Evolutionary conservation across 2,797 vertebrate species (phyloP), one percentile per base, ranked within the genome.

Genomic region (Clarias pachynema): DNA sequence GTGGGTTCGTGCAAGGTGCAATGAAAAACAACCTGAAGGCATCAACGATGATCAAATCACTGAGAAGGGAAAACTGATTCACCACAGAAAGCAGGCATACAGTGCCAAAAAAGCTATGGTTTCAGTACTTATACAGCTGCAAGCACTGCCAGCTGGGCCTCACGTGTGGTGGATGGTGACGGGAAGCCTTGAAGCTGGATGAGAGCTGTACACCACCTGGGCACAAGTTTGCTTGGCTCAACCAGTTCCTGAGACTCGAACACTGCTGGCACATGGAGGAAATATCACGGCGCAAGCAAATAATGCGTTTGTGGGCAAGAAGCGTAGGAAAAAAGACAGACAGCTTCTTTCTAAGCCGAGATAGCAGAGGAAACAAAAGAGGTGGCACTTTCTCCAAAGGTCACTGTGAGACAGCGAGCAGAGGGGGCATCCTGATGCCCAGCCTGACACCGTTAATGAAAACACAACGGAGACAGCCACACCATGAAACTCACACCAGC

Each of bases 371-470:
- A 80, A 26, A 81, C 62, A 53, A 24, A 81, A 53, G 79, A 81
- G 79, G 44, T 66, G 44, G 5, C 16, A 29, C 68, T 53, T 49
- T 29, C 6, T 90, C 89, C 91, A 90, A 92, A 94, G 93, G 94
- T 94, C 93, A 93, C 92, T 88, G 91, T 85, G 87, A 91, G 88
- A 92, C 92, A 87, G 91, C 89, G 90, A 66, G 79, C 92, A 90
- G 92, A 91, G 87, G 84, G 90, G 90, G 91, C 93, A 89, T 94
- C 90, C 92, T 92, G 93, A 95, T 92, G 91, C 91, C 92, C 91
- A 89, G 92, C 93, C 94, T 95, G 93, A 94, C 94, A 94, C 93
- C 87, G 91, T 90, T 91, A 89, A 91, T 91, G 91, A 93, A 92
- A 90, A 90, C 84, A 92, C 91, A 66, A 81, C 89, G 87, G 91